Evolutionary conservation across 2,797 vertebrate genomes (phyloP).

Genomic region (Numenius phaeopus): DNA sequence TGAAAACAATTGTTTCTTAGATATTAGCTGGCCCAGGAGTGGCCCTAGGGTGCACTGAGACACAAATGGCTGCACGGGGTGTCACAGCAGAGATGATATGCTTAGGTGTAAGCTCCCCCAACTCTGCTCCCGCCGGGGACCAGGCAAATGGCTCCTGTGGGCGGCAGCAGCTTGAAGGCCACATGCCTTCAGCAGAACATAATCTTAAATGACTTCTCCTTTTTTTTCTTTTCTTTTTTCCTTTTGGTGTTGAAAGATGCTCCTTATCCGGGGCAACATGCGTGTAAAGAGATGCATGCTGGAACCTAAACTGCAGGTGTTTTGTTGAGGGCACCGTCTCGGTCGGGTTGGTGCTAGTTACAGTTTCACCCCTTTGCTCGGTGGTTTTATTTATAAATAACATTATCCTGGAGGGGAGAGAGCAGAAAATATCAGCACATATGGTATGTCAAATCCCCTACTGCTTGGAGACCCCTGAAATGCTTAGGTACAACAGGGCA

Average conservation of each 20-base stretch:
- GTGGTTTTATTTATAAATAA: slow-evolving; percentile 68
- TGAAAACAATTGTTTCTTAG: slow-evolving; percentile 1
- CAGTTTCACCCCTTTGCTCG: slow-evolving; percentile 25
- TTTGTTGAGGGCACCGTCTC: slow-evolving; percentile 18
- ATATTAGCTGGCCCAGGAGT: not conserved
- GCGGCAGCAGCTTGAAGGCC: not conserved
- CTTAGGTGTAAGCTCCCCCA: not conserved
- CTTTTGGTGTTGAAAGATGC: not conserved
- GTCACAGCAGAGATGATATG: not conserved
- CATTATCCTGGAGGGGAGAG: slow-evolving; percentile 48
- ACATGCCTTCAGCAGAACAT: not conserved
- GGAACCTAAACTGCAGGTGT: slow-evolving; percentile 51
- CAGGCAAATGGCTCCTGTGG: not conserved
- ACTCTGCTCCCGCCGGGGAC: fast-evolving
- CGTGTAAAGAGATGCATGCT: not conserved
- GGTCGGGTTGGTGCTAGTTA: not conserved
- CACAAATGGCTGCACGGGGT: not conserved
- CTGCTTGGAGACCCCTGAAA: slow-evolving; percentile 48
- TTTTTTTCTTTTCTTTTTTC: not conserved
- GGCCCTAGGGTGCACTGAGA: not conserved
- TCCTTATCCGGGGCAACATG: not conserved
- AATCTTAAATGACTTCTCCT: slow-evolving; percentile 21
- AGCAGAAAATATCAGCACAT: slow-evolving; percentile 54
- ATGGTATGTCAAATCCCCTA: slow-evolving; percentile 56
- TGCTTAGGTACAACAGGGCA: slow-evolving; percentile 1